Evolutionary conservation across 2,113 vertebrate species (phyloP).

Genomic region (Fulmarus glacialis): DNA sequence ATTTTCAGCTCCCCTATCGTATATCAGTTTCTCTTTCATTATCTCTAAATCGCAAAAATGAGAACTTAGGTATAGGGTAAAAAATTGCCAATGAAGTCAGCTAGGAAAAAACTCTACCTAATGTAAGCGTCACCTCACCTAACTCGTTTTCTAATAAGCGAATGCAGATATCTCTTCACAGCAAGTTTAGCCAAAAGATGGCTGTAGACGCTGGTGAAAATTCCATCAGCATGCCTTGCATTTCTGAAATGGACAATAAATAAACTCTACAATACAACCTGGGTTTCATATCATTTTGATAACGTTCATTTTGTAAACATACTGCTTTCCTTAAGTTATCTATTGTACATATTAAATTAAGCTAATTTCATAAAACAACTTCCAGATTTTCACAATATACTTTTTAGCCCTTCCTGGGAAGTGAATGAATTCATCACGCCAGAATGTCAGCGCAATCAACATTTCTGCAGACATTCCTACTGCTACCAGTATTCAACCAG

Average conservation of each 20-base stretch:
- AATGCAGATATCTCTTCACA: conserved; percentile 92
- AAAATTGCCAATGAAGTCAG: conserved; percentile 3
- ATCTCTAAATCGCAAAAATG: background rate
- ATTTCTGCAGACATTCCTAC: background rate
- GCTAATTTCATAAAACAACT: background rate
- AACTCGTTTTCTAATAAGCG: conserved; percentile 91
- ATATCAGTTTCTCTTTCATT: background rate
- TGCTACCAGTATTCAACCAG: background rate
- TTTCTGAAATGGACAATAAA: conserved; percentile 81
- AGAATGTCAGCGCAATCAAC: background rate
- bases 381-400: background rate
- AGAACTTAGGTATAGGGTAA: background rate
- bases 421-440: background rate
- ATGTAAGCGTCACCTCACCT: conserved; percentile 78
- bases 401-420: background rate
- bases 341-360: background rate
- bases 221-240: conserved; percentile 89
- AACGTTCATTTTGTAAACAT: background rate
- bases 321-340: background rate
- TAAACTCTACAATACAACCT: conserved; percentile 40
- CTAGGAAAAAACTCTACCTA: conserved; percentile 18
- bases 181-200: conserved; percentile 92
- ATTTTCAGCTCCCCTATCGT: background rate
- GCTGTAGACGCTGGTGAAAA: conserved; percentile 93
- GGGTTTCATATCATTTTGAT: background rate